A percentile compares a stretch with the other conserved stretches of the same genome.
Conservation (phyloP, 2,888 invertebrate genomes). For the Seira musarum region DNA sequence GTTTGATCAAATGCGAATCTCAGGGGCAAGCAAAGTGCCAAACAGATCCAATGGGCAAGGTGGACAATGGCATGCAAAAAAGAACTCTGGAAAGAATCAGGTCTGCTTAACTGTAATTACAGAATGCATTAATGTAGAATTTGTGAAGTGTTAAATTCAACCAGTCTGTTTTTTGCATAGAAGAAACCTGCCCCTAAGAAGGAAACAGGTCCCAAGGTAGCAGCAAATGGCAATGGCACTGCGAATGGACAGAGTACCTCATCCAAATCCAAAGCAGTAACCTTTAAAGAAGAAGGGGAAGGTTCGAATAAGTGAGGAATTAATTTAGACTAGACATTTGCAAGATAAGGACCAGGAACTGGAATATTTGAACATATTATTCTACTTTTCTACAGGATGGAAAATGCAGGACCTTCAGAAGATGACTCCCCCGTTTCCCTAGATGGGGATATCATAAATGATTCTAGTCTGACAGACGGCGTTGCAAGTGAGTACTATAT, state of each 20-base stretch:
- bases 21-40: constrained; percentile 63
- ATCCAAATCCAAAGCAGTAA: constrained; percentile 62
- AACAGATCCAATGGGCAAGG: constrained; percentile 47
- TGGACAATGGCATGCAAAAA: constrained; percentile 53
- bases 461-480: constrained; percentile 51
- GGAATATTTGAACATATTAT: neutral
- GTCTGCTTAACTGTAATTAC: constrained; percentile 15
- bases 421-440: constrained; percentile 23
- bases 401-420: constrained; percentile 41
- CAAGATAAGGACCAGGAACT: neutral
- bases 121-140: neutral
- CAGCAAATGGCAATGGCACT: constrained; percentile 45
- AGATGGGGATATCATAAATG: constrained; percentile 43
- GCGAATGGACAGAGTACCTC: constrained; percentile 50
- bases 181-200: constrained; percentile 64
- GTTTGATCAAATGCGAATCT: constrained; percentile 67
- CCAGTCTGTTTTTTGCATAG: constrained; percentile 17
- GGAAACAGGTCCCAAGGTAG: constrained; percentile 29
- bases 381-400: constrained; percentile 22
- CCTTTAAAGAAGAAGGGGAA: constrained; percentile 58
- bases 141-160: neutral
- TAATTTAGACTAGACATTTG: neutral
- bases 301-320: constrained; percentile 15
- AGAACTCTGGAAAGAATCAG: constrained; percentile 54
- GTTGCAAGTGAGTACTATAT: constrained; percentile 43